A percentile compares a stretch with the other conserved stretches of the same genome.
Conservation (phyloP, 2,113 vertebrate species). For the Haemorhous mexicanus region DNA sequence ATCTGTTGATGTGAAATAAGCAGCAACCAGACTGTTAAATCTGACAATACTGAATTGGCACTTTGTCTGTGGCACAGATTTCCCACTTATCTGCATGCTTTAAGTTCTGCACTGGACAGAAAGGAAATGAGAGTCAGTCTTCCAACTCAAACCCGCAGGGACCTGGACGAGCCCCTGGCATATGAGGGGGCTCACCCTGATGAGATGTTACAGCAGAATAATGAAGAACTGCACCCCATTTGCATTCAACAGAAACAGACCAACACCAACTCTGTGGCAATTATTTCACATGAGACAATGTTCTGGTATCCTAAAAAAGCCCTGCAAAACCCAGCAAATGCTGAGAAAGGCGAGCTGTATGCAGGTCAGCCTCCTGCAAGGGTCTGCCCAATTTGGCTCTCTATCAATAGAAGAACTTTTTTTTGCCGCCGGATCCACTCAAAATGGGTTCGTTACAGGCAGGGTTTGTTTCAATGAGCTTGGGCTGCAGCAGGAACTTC, state of each 20-base stretch:
- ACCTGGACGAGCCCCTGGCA: accelerated
- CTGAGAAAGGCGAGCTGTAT: neutral
- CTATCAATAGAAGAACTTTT: neutral
- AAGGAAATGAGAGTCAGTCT: neutral
- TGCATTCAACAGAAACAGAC: neutral
- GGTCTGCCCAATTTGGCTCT: neutral
- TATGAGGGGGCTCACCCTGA: neutral
- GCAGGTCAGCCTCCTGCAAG: neutral
- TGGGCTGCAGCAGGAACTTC: neutral
- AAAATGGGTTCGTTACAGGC: accelerated
- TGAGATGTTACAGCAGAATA: neutral
- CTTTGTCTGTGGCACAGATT: neutral
- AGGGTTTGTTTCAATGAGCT: neutral
- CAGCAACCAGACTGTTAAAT: neutral
- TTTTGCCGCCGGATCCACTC: accelerated
- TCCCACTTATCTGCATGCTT: neutral
- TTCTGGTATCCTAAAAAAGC: neutral
- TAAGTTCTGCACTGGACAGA: neutral
- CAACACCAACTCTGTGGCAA: neutral
- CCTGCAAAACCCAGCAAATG: neutral
- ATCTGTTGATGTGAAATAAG: neutral
- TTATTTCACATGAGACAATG: neutral
- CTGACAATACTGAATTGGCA: neutral
- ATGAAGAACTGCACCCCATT: neutral
- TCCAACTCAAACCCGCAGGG: neutral